Conservation (phyloP, 2,888 invertebrate species). For the Coleophora deauratella region DNA sequence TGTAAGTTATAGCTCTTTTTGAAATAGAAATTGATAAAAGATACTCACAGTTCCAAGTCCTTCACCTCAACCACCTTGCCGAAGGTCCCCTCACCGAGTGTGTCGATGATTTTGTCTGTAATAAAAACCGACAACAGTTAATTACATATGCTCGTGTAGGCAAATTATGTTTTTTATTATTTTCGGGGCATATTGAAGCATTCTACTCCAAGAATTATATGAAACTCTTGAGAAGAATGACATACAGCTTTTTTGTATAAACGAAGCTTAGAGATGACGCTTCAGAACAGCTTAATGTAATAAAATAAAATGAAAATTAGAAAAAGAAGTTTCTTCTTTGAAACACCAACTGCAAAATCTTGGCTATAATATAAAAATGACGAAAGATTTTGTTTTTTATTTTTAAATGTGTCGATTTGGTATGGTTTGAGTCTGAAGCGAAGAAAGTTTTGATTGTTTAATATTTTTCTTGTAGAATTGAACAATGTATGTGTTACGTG, state of each 20-base stretch:
- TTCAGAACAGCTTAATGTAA: slow-evolving; percentile 4
- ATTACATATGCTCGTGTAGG: slow-evolving; percentile 24
- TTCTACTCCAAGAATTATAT: slow-evolving; percentile 13
- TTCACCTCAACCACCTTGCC: slow-evolving; percentile 99
- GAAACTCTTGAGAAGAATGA: slow-evolving; percentile 17
- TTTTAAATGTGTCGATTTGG: background rate
- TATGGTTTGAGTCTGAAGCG: background rate
- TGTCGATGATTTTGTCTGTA: slow-evolving; percentile 98
- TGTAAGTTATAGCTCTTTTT: too few species aligned
- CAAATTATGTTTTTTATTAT: slow-evolving; percentile 15
- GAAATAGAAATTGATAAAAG: background rate
- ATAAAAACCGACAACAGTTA: slow-evolving; percentile 75
- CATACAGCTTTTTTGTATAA: background rate
- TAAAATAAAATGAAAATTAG: slow-evolving; percentile 28
- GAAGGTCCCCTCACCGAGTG: slow-evolving; percentile 99
- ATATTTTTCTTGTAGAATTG: background rate
- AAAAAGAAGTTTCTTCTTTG: slow-evolving; percentile 30
- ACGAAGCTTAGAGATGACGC: too few species aligned
- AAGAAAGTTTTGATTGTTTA: background rate
- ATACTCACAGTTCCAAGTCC: slow-evolving; percentile 93
- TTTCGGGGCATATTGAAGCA: slow-evolving; percentile 14
- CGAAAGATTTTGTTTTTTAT: slow-evolving; percentile 10
- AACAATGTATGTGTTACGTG: slow-evolving; percentile 10
- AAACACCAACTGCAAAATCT: slow-evolving; percentile 9
- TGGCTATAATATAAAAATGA: slow-evolving; percentile 9